These are phyloP conservation scores for Tapirus terrestris DNA, from an alignment of 2,113 vertebrate species.

Conservation along the genomic window DNA sequence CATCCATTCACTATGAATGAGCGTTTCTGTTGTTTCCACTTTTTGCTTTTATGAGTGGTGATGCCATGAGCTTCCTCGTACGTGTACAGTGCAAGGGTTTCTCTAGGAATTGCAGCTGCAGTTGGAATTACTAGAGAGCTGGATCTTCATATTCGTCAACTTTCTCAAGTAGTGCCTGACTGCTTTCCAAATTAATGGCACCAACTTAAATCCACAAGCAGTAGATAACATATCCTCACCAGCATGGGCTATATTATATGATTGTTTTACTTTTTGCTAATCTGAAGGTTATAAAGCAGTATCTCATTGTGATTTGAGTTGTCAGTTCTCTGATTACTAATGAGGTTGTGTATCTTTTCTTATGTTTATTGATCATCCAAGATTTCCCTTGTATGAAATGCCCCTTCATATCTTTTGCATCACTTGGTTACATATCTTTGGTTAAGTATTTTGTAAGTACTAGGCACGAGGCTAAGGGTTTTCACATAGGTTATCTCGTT, in stretches of 20 bases:
- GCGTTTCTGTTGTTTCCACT: background rate
- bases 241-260: background rate
- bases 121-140: background rate
- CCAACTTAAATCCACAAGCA: background rate
- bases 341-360: background rate
- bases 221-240: background rate
- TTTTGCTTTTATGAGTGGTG: background rate
- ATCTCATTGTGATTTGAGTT: background rate
- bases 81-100: background rate
- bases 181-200: background rate
- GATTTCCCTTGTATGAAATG: constrained; percentile 8
- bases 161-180: background rate
- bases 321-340: constrained; percentile 13
- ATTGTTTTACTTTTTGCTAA: background rate
- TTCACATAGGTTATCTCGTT: background rate
- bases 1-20: background rate
- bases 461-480: background rate
- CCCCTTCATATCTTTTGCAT: background rate
- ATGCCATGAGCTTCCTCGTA: background rate
- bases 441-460: constrained; percentile 42
- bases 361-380: background rate
- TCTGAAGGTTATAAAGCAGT: background rate
- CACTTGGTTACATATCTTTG: background rate
- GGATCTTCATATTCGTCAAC: background rate
- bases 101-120: background rate